Evolutionary conservation across 2,797 vertebrate species (phyloP).

Genomic region (Lates japonicus): DNA sequence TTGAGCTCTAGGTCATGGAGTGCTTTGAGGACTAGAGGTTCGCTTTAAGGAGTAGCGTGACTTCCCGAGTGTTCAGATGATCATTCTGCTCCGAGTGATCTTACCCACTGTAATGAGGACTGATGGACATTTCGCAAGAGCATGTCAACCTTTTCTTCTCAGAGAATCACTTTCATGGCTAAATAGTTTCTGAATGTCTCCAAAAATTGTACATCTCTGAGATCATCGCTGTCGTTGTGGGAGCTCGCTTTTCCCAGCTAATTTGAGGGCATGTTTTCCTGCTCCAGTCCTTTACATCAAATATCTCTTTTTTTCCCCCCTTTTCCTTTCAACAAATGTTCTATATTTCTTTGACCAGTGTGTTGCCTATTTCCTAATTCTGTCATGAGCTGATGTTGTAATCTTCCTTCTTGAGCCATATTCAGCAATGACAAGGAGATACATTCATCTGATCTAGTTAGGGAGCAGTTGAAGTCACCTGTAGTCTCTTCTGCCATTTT

Average conservation of each 20-base stretch:
- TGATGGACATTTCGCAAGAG: slow-evolving; percentile 39
- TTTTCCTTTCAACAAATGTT: slow-evolving; percentile 3
- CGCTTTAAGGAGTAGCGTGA: slow-evolving; percentile 14
- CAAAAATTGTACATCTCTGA: slow-evolving; percentile 19
- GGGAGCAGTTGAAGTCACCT: slow-evolving; percentile 17
- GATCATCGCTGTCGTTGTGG: background rate
- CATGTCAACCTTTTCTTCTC: slow-evolving; percentile 17
- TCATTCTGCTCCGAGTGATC: slow-evolving; percentile 25
- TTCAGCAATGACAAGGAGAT: slow-evolving; percentile 1
- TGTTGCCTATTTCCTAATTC: background rate
- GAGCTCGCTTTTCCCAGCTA: slow-evolving; percentile 7
- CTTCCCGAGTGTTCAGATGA: slow-evolving; percentile 27
- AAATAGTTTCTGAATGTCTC: slow-evolving; percentile 39
- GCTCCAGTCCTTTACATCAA: background rate
- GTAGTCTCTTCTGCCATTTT: background rate
- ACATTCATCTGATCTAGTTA: slow-evolving; percentile 18
- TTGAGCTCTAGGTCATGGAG: background rate
- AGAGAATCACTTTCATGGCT: slow-evolving; percentile 45
- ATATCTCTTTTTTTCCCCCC: background rate
- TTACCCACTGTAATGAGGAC: slow-evolving; percentile 17
- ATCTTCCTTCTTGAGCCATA: background rate
- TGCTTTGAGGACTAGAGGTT: slow-evolving; percentile 1
- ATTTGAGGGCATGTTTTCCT: background rate
- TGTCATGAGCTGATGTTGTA: slow-evolving; percentile 9
- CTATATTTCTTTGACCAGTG: background rate